These are phyloP conservation scores for Ibycter americanus DNA, from an alignment of 2,797 vertebrate species.

Conservation along the genomic window DNA sequence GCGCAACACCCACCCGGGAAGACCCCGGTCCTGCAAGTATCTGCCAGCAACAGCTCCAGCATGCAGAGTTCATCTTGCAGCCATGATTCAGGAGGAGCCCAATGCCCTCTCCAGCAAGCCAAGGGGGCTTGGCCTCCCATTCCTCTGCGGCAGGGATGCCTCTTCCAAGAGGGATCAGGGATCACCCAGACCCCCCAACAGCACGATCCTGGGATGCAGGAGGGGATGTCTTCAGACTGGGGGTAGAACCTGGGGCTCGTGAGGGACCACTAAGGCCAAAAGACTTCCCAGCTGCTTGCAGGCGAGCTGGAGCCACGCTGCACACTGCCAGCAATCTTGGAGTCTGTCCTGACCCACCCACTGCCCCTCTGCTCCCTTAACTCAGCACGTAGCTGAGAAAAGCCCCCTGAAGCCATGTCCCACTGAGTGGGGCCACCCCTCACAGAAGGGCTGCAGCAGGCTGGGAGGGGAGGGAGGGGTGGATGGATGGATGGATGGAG, in stretches of 20 bases:
- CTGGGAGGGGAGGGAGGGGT: not conserved
- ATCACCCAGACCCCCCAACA: accelerated
- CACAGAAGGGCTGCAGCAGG: not conserved
- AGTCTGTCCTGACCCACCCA: not conserved
- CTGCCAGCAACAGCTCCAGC: accelerated
- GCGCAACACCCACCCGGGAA: not conserved
- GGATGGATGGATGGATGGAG: too few species aligned
- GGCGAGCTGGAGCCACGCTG: not conserved
- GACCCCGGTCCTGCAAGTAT: accelerated
- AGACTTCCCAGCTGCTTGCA: not conserved
- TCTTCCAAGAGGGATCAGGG: too few species aligned
- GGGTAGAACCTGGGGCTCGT: not conserved
- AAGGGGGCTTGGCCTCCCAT: not conserved
- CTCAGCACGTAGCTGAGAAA: not conserved
- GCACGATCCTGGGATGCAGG: accelerated
- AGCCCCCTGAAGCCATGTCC: not conserved
- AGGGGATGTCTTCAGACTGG: not conserved
- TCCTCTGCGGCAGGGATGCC: not conserved
- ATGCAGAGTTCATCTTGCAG: not conserved
- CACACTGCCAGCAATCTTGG: not conserved
- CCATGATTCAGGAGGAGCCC: not conserved
- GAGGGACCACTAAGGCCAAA: not conserved
- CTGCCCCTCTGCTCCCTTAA: not conserved
- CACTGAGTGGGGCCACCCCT: accelerated
- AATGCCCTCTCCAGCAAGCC: not conserved